These are phyloP conservation scores for Xestoiulus laeticollis DNA, from an alignment of 2,888 invertebrate species.

Conservation along the genomic window DNA sequence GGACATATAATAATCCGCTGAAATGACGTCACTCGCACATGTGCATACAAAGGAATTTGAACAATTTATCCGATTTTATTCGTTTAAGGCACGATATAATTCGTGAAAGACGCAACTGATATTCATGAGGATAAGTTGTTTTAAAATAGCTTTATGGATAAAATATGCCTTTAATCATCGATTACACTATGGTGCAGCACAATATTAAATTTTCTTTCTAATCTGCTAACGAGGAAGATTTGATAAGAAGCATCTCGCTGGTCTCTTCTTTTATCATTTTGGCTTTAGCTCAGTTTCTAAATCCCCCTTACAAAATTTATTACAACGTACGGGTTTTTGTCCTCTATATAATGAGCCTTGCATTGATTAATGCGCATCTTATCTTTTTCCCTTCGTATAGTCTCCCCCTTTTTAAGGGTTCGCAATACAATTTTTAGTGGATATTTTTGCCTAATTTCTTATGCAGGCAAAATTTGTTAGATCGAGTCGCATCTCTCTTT, in stretches of 20 bases:
- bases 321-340: slow-evolving; percentile 10
- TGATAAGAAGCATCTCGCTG: neutral
- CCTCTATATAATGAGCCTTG: slow-evolving; percentile 15
- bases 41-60: too few relatives aligned
- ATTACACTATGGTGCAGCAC: neutral
- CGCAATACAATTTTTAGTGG: slow-evolving; percentile 16
- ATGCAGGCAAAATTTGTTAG: slow-evolving; percentile 35
- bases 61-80: too few relatives aligned
- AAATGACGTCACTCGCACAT: too few relatives aligned
- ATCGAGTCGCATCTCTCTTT: neutral
- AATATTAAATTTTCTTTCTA: neutral
- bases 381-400: neutral
- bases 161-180: neutral
- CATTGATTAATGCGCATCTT: slow-evolving; percentile 18
- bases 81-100: too few relatives aligned
- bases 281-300: neutral
- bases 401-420: slow-evolving; percentile 19
- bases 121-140: too few relatives aligned
- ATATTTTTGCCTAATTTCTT: slow-evolving; percentile 17
- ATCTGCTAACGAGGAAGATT: slow-evolving; percentile 34
- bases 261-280: neutral
- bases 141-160: neutral
- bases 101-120: too few relatives aligned
- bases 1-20: too few relatives aligned
- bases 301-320: slow-evolving; percentile 25